Evolutionary conservation across 2,797 vertebrate genomes (phyloP), one percentile per base, ranked within the genome.

Genomic region (Staurois parvus): DNA sequence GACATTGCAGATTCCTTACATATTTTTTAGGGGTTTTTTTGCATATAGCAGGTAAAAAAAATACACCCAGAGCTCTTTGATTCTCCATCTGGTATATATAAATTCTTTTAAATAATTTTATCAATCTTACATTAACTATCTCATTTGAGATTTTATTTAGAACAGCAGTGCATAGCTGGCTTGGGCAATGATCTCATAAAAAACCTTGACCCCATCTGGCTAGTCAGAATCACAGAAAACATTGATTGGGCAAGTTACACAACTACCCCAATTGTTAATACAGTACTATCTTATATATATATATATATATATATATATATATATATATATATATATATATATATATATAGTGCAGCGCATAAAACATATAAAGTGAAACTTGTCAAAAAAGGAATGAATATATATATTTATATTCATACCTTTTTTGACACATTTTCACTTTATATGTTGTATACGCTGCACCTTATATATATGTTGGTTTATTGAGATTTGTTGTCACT

Each of bases 1-100:
- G 79, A 62, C 75, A 69, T 76, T 40, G 64, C 75, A 79, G 29
- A 88, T 84, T 80, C 34, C 26, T 19, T 74, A 42, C 68, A 74
- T 81, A 52, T 84, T 87, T 48, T 84, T 84, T 77, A 85, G 72
- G 81, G 40, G 37, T 32, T 26, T 76, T 82, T 78, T 69, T 56
- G n/a, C 69, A 72, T 79, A 85, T 11, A 85, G 85, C 85, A 89
- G 59, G 56, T 85, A 82, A 34, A 87, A 81, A 84, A 84, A 66
- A 76, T 10, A 37, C 8, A 79, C 19, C 52, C 10, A 42, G 17
- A 24, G 52, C 72, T 7, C 45, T 79, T 64, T 79, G 70, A 59
- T 78, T 86, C 19, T 48, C 85, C 81, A 87, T 86, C 87, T 89
- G 88, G 70, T 67, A 76, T 69, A 76, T 76, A 74, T 79, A 45